These are phyloP conservation scores for Tapirus terrestris DNA, from an alignment of 2,113 vertebrate species.

Conservation along the genomic window DNA sequence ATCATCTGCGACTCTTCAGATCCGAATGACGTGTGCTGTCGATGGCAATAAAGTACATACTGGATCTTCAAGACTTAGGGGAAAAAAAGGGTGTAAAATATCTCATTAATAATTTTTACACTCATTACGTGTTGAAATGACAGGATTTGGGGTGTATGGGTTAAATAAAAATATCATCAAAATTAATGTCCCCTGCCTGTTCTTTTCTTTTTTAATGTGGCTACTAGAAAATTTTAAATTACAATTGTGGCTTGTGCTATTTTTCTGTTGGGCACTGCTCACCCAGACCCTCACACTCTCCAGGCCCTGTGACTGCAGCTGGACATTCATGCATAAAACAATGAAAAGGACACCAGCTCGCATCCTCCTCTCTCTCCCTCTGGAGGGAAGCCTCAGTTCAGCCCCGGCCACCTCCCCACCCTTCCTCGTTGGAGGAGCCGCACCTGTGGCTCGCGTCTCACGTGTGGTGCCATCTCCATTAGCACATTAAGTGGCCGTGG, in stretches of 20 bases:
- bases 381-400: not conserved
- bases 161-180: not conserved
- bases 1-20: accelerated
- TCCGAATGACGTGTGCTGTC: no score
- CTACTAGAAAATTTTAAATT: not conserved
- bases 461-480: not conserved
- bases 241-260: accelerated
- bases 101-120: not conserved
- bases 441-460: accelerated
- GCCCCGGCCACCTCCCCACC: accelerated
- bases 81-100: not conserved
- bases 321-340: accelerated
- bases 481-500: not conserved
- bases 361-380: accelerated
- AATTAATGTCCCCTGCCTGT: not conserved
- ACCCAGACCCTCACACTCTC: accelerated
- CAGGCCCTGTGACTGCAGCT: not conserved
- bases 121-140: not conserved
- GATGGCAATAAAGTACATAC: accelerated
- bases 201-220: not conserved
- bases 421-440: not conserved
- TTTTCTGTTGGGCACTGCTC: accelerated
- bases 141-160: not conserved
- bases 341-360: not conserved
- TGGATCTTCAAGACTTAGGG: not conserved